Conservation (phyloP, 2,113 vertebrate genomes). For the Ctenomys sociabilis region DNA sequence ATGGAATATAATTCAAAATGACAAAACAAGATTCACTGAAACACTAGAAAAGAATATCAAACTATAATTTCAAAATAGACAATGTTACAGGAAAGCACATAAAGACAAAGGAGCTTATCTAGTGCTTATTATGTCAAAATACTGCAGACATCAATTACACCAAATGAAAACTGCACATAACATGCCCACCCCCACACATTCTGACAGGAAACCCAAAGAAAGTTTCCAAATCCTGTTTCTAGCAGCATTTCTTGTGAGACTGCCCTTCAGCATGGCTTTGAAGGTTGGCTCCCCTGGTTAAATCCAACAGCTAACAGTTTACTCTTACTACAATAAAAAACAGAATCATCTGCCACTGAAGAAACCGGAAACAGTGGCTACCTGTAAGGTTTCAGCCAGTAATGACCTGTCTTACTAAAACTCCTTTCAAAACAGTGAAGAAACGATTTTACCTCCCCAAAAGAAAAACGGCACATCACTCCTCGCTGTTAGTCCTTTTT, state of each 20-base stretch:
- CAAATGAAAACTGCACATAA: constrained; percentile 61
- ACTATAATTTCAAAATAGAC: constrained; percentile 44
- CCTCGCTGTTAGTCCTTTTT: background rate
- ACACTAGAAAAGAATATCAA: constrained; percentile 43
- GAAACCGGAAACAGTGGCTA: constrained; percentile 17
- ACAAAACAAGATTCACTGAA: constrained; percentile 15
- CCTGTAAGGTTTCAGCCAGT: constrained; percentile 49
- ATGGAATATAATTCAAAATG: constrained; percentile 40
- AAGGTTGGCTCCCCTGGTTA: constrained; percentile 7
- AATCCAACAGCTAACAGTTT: background rate
- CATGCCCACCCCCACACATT: constrained; percentile 69
- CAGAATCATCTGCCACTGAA: background rate
- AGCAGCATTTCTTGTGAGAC: constrained; percentile 65
- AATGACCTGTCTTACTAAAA: constrained; percentile 39
- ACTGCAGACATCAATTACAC: constrained; percentile 53
- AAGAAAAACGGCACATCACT: background rate
- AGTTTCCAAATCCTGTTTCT: constrained; percentile 84
- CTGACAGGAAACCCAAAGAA: constrained; percentile 80
- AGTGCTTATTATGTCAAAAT: constrained; percentile 49
- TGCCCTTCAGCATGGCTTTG: constrained; percentile 26
- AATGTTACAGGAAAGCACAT: background rate
- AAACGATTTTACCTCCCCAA: constrained; percentile 19
- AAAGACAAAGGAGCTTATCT: background rate
- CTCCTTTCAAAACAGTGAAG: constrained; percentile 19
- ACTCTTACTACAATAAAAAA: background rate